Evolutionary conservation across 2,888 invertebrate genomes (phyloP).

Genomic region (Catocala sponsa): DNA sequence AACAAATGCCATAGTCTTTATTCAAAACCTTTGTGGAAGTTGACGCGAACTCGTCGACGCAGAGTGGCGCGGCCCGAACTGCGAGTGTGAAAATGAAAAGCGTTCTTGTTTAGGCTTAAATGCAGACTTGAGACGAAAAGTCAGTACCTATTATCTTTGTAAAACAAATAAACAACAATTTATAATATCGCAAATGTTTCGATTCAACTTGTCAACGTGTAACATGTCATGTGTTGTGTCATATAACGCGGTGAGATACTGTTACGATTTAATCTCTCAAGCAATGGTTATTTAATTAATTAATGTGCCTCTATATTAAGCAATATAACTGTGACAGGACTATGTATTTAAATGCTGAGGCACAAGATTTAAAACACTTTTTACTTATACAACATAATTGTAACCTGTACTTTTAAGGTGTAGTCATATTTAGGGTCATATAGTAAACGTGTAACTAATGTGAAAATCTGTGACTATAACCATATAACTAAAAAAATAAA

Average conservation of each 20-base stretch:
- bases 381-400: too few species aligned
- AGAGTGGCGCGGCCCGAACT: constrained; percentile 56
- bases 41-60: constrained; percentile 56
- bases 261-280: too few species aligned
- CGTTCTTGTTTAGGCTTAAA: constrained; percentile 65
- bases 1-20: constrained; percentile 68
- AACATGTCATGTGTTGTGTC: constrained; percentile 10
- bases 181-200: constrained; percentile 40
- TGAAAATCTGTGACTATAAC: too few species aligned
- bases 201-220: constrained; percentile 43
- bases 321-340: too few species aligned
- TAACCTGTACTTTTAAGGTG: too few species aligned
- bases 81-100: constrained; percentile 70
- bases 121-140: constrained; percentile 54
- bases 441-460: too few species aligned
- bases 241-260: neutral
- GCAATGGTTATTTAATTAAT: too few species aligned
- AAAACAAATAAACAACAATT: constrained; percentile 52
- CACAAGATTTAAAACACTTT: too few species aligned
- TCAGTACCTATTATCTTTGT: constrained; percentile 55
- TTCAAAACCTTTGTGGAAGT: constrained; percentile 73
- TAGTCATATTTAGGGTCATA: too few species aligned
- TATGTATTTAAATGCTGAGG: too few species aligned
- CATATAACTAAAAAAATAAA: too few species aligned
- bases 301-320: too few species aligned